Conservation (phyloP, 2,888 invertebrate genomes). For the Chirona hameri region DNA sequence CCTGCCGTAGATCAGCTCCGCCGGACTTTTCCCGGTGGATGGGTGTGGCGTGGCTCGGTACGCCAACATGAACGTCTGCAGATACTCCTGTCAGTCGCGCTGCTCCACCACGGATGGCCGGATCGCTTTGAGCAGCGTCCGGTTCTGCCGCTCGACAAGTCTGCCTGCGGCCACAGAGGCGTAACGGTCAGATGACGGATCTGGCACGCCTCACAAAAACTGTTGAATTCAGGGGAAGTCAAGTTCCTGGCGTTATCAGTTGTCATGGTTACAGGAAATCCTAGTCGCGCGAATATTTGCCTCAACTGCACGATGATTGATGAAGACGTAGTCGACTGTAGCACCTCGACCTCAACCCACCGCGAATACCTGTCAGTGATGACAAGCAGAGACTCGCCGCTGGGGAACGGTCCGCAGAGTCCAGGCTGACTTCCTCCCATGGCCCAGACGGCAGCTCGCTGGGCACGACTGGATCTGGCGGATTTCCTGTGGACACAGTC, state of each 20-base stretch:
- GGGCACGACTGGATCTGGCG: too few relatives aligned
- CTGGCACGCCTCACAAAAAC: not conserved
- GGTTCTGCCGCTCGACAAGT: not conserved
- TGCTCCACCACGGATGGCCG: not conserved
- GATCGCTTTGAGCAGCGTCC: conserved; percentile 1
- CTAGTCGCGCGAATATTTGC: not conserved
- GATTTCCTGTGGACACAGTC: too few relatives aligned
- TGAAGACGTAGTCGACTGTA: not conserved
- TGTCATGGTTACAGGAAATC: not conserved
- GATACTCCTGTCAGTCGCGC: not conserved
- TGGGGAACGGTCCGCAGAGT: too few relatives aligned
- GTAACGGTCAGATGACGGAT: not conserved
- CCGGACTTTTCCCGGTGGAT: not conserved
- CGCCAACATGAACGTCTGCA: not conserved
- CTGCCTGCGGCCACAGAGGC: not conserved
- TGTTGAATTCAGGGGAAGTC: not conserved
- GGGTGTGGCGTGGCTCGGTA: not conserved
- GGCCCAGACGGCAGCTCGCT: too few relatives aligned
- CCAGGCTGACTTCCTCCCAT: too few relatives aligned
- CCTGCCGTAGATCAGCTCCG: not conserved
- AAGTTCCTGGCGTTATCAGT: not conserved
- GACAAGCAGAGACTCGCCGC: not conserved
- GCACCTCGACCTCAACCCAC: not conserved
- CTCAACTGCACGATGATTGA: not conserved
- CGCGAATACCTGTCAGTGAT: not conserved